phyloP scores from a whole-genome alignment of 2,797 vertebrate species.

The Ataeniobius toweri region DNA sequence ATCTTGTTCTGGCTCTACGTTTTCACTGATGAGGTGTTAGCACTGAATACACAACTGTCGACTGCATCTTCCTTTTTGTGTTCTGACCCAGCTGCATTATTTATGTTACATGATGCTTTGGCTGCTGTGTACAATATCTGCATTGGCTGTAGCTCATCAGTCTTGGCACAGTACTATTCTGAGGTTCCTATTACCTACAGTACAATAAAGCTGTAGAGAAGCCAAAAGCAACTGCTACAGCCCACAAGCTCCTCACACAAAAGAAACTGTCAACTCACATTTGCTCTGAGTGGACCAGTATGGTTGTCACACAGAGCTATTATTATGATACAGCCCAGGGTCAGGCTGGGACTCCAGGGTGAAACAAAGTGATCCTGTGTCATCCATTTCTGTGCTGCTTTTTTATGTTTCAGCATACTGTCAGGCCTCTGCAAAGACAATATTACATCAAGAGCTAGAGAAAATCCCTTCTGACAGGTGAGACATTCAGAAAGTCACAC shows the following conservation, averaged over 20 bases:
- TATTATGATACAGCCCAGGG: constrained; percentile 67
- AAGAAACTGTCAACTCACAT: constrained; percentile 69
- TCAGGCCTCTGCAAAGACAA: constrained; percentile 21
- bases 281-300: constrained; percentile 64
- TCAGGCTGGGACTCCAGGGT: constrained; percentile 55
- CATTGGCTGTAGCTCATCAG: constrained; percentile 23
- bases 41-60: constrained; percentile 23
- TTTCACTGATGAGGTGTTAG: constrained; percentile 29
- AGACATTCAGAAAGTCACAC: constrained; percentile 21
- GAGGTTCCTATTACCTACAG: constrained; percentile 44
- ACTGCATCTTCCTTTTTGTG: constrained; percentile 32
- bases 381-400: constrained; percentile 59
- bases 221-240: constrained; percentile 46
- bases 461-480: constrained; percentile 46
- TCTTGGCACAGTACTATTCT: constrained; percentile 34
- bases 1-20: constrained; percentile 13
- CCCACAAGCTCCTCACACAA: constrained; percentile 45
- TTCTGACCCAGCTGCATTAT: constrained; percentile 65
- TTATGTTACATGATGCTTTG: constrained; percentile 40
- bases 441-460: constrained; percentile 22
- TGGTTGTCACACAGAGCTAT: constrained; percentile 69
- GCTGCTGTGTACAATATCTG: constrained; percentile 40
- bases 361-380: constrained; percentile 66
- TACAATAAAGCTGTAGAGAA: constrained; percentile 42
- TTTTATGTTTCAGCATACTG: constrained; percentile 36